phyloP scores from a whole-genome alignment of 1,140 invertebrate genomes.

The Philopotamus ludificatus region DNA sequence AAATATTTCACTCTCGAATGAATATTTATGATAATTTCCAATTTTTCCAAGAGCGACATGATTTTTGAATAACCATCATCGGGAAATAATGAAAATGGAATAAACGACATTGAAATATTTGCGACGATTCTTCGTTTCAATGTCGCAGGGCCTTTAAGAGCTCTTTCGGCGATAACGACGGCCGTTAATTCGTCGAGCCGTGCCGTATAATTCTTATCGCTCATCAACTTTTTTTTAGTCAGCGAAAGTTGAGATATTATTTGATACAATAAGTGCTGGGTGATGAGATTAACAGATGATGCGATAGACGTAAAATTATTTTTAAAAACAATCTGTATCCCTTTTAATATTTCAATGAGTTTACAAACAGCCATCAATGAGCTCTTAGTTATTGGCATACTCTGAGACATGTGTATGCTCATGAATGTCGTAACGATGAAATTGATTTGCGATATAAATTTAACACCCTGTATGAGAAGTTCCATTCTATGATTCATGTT shows the following conservation, averaged over 20 bases:
- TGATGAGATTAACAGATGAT: slow-evolving; percentile 64
- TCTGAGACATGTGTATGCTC: slow-evolving; percentile 75
- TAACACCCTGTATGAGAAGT: slow-evolving; percentile 66
- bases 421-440: slow-evolving; percentile 69
- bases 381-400: slow-evolving; percentile 76
- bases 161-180: slow-evolving; percentile 69
- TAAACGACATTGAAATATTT: slow-evolving; percentile 67
- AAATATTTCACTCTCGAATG: slow-evolving; percentile 59
- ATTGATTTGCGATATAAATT: slow-evolving; percentile 61
- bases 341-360: slow-evolving; percentile 80
- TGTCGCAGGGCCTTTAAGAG: slow-evolving; percentile 69
- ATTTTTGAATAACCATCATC: slow-evolving; percentile 58
- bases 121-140: slow-evolving; percentile 64
- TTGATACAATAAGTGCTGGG: slow-evolving; percentile 70
- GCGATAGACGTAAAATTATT: slow-evolving; percentile 60
- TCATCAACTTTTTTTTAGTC: slow-evolving; percentile 53
- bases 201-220: slow-evolving; percentile 54
- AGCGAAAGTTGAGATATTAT: slow-evolving; percentile 59
- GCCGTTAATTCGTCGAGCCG: slow-evolving; percentile 64
- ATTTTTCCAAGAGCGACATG: slow-evolving; percentile 59
- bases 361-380: slow-evolving; percentile 75
- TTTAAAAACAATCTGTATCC: slow-evolving; percentile 65
- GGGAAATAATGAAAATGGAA: slow-evolving; percentile 57
- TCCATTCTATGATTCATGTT: slow-evolving; percentile 64
- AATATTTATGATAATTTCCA: slow-evolving; percentile 64